phyloP scores from a whole-genome alignment of 2,888 invertebrate genomes.

The Lepidocyrtoides sp. region DNA sequence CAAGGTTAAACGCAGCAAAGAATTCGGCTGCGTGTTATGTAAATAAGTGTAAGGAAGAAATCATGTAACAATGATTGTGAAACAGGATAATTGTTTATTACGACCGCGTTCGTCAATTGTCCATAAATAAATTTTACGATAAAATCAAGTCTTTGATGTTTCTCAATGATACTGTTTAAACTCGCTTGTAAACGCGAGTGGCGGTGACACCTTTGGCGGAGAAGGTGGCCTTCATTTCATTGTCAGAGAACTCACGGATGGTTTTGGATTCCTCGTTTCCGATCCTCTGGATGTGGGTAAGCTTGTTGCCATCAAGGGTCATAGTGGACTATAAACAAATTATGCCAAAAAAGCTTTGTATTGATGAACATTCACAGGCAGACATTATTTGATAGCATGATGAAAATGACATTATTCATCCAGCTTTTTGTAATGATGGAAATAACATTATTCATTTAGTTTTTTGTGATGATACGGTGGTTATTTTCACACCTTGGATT shows the following conservation, averaged over 20 bases:
- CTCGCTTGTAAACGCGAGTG: constrained; percentile 75
- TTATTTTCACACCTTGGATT: constrained; percentile 72
- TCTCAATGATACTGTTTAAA: constrained; percentile 38
- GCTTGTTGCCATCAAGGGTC: constrained; percentile 86
- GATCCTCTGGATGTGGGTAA: constrained; percentile 86
- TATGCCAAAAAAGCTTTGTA: too few species aligned
- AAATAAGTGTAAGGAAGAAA: too few species aligned
- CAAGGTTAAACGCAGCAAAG: too few species aligned
- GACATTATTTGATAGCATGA: too few species aligned
- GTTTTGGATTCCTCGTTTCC: constrained; percentile 84
- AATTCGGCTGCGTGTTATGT: too few species aligned
- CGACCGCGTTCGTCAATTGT: neutral
- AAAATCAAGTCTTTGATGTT: constrained; percentile 23
- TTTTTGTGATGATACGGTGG: neutral
- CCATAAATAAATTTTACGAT: neutral
- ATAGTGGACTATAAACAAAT: constrained; percentile 84
- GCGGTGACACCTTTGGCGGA: constrained; percentile 78
- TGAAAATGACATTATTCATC: too few species aligned
- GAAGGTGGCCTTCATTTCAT: constrained; percentile 80
- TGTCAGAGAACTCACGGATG: constrained; percentile 74
- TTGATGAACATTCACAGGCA: too few species aligned
- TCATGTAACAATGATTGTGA: too few species aligned
- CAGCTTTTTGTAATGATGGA: neutral
- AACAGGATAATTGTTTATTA: neutral
- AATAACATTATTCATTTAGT: too few species aligned